phyloP scores from a whole-genome alignment of 1,140 invertebrate genomes.

The Cataglyphis hispanica region DNA sequence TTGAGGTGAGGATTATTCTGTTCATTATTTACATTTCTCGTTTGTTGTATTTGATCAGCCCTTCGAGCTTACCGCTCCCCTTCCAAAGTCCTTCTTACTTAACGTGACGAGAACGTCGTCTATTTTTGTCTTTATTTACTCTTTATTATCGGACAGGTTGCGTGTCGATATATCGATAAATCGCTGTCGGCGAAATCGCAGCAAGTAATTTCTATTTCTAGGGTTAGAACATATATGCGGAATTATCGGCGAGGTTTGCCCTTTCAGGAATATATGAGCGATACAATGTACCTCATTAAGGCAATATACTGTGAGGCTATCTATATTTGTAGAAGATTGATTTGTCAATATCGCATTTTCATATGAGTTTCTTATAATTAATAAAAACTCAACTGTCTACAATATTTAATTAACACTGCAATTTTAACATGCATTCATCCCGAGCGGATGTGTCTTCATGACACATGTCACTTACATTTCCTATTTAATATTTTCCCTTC shows the following conservation, averaged over 20 bases:
- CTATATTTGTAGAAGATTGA: conserved; percentile 1
- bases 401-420: not conserved
- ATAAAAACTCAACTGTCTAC: not conserved
- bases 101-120: conserved; percentile 5
- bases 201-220: conserved; percentile 56
- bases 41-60: conserved; percentile 45
- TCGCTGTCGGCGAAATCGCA: conserved; percentile 47
- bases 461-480: too few species aligned
- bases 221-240: conserved; percentile 29
- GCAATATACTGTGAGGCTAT: not conserved
- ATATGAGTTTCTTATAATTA: not conserved
- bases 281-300: conserved; percentile 6
- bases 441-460: too few species aligned
- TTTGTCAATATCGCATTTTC: conserved; percentile 26
- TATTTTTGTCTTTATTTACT: conserved; percentile 66
- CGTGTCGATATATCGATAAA: conserved; percentile 61
- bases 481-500: not conserved
- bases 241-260: conserved; percentile 37
- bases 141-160: conserved; percentile 56
- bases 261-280: conserved; percentile 36
- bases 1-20: conserved; percentile 15
- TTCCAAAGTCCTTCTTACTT: conserved; percentile 12
- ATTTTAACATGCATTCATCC: too few species aligned
- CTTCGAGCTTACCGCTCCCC: conserved; percentile 25
- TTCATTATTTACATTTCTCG: conserved; percentile 45